Percentiles rank a stretch among this genome's conserved stretches.
These are phyloP conservation scores for Slavum lentiscoides DNA, from an alignment of 2,888 invertebrate genomes.

Conservation along the genomic window DNA sequence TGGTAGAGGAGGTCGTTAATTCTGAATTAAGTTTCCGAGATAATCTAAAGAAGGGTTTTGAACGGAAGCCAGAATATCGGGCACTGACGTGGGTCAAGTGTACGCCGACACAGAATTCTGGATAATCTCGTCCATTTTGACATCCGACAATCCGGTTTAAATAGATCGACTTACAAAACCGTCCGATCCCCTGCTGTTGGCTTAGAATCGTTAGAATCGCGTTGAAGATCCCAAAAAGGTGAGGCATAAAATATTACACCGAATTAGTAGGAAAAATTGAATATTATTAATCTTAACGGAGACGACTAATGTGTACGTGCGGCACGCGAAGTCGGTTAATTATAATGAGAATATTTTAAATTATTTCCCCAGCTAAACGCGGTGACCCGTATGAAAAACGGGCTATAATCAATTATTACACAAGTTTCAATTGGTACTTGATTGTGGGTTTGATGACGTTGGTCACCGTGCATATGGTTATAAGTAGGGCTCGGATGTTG, in stretches of 20 bases:
- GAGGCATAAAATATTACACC: conserved; percentile 6
- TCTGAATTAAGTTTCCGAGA: conserved; percentile 41
- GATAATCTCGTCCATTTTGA: conserved; percentile 43
- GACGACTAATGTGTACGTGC: conserved; percentile 2
- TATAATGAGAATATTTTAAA: conserved; percentile 19
- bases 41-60: conserved; percentile 38
- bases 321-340: not conserved
- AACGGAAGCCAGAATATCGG: conserved; percentile 51
- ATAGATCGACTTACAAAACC: conserved; percentile 18
- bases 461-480: too few relatives aligned
- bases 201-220: not conserved
- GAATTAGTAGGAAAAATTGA: conserved; percentile 1
- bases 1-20: conserved; percentile 28
- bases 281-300: conserved; percentile 11
- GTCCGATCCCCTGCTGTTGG: not conserved
- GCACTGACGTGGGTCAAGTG: conserved; percentile 50
- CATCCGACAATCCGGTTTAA: conserved; percentile 40
- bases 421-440: not conserved
- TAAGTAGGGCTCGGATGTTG: too few relatives aligned
- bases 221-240: not conserved
- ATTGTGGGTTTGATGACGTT: not conserved
- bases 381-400: not conserved
- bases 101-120: conserved; percentile 24
- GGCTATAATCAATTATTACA: not conserved
- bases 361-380: not conserved